These are phyloP conservation scores for Gymnoscopelus microlampas DNA, from an alignment of 2,797 vertebrate species.

Conservation along the genomic window DNA sequence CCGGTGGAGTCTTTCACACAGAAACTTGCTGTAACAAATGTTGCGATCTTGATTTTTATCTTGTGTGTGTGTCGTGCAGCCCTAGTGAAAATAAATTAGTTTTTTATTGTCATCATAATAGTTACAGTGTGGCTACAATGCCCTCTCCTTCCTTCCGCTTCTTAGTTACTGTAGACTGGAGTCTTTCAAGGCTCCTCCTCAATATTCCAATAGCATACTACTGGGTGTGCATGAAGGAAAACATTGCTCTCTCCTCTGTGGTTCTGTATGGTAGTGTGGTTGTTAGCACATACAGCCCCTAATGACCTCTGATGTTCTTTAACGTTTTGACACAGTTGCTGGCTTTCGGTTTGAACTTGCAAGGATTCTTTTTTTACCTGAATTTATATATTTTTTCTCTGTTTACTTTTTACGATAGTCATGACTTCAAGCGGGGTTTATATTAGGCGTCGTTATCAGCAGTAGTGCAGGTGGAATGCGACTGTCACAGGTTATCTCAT, in stretches of 20 bases:
- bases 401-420: background rate
- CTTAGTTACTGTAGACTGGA: slow-evolving; percentile 70
- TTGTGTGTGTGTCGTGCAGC: slow-evolving; percentile 58
- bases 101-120: slow-evolving; percentile 62
- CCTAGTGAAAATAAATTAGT: slow-evolving; percentile 67
- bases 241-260: slow-evolving; percentile 58
- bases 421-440: slow-evolving; percentile 7
- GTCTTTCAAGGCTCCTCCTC: slow-evolving; percentile 63
- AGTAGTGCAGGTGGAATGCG: background rate
- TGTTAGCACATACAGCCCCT: slow-evolving; percentile 51
- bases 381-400: background rate
- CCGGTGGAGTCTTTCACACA: background rate
- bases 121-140: slow-evolving; percentile 77
- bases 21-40: slow-evolving; percentile 22
- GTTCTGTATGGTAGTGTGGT: slow-evolving; percentile 50
- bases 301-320: slow-evolving; percentile 58
- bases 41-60: slow-evolving; percentile 12
- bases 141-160: slow-evolving; percentile 68
- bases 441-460: slow-evolving; percentile 4
- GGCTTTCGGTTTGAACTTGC: background rate
- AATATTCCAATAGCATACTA: slow-evolving; percentile 61
- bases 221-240: slow-evolving; percentile 22
- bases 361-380: background rate
- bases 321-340: slow-evolving; percentile 43
- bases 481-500: background rate